A percentile compares a stretch with the other conserved stretches of the same genome.
These are phyloP conservation scores for Hipposideros larvatus DNA, from an alignment of 2,797 vertebrate species.

Conservation along the genomic window DNA sequence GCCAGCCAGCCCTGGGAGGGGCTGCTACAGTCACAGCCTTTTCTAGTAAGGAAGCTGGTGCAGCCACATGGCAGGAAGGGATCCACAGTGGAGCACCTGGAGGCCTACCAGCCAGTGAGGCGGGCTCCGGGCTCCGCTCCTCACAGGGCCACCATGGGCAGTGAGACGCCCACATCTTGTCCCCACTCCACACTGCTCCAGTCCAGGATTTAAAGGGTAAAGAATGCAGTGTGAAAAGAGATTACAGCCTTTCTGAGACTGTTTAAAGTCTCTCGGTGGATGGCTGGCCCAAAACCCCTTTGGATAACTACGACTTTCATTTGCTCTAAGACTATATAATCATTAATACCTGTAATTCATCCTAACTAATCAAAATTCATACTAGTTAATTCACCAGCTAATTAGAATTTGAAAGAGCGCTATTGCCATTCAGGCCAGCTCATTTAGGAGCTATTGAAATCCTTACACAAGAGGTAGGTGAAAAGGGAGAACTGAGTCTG, in stretches of 20 bases:
- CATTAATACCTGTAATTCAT: constrained; percentile 84
- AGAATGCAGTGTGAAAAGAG: neutral
- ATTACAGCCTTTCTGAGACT: constrained; percentile 41
- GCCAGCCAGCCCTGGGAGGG: neutral
- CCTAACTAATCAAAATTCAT: constrained; percentile 84
- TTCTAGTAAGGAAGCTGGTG: neutral
- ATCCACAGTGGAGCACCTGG: neutral
- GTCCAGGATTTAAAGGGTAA: neutral
- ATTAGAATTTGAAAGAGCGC: constrained; percentile 84
- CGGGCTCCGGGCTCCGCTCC: neutral
- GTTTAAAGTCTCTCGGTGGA: constrained; percentile 61
- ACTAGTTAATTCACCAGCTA: constrained; percentile 81
- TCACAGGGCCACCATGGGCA: constrained; percentile 52
- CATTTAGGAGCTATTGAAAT: constrained; percentile 80
- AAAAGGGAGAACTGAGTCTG: constrained; percentile 76
- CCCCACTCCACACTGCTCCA: neutral
- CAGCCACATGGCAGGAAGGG: neutral
- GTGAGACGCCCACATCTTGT: neutral
- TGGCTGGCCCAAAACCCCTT: constrained; percentile 68
- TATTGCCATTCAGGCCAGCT: constrained; percentile 76
- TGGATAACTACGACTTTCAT: constrained; percentile 73
- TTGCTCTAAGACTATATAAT: constrained; percentile 68
- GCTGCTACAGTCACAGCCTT: neutral
- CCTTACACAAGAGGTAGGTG: constrained; percentile 75
- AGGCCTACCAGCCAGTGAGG: neutral